Evolutionary conservation across 2,888 invertebrate genomes (phyloP), one percentile per base, ranked within the genome.

Genomic region (Metalampra italica): DNA sequence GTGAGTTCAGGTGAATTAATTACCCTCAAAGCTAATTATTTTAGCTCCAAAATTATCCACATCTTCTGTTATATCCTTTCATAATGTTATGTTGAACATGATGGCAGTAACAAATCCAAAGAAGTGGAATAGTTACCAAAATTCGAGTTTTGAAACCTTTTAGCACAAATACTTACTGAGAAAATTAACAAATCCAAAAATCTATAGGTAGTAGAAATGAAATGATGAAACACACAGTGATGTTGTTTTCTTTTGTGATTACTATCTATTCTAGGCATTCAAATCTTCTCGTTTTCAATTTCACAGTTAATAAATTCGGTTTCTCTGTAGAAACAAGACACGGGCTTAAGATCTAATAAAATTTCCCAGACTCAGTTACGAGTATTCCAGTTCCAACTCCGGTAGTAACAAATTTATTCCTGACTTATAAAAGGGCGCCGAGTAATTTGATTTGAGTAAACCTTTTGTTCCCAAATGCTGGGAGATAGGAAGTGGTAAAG

Each of bases 371-470:
- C 40, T 36, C 37, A 41, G 13, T 36, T 41, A 44, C 38, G 7
- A 22, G 22, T 22, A 22, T 22, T 22, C 14, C 39, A 36, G 36
- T 39, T 14, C 39, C 13, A 49, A 48, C 45, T 41, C 22, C n/a
- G 43, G 15, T 29, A 32, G 44, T 44, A 50, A 41, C 37, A 39
- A 49, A 38, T 49, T 45, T 49, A 47, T 29, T 40, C 22, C 29
- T 22, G 43, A 41, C 46, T 50, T 47, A 37, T 42, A 50, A 44
- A 49, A 45, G 42, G 32, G 13, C 29, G n/a, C 40, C 4, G 14
- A 14, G 40, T 50, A 47, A 46, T 41, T 46, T 44, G 29, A 44
- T 50, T 50, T 44, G 13, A 43, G 29, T 43, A 41, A 46, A 36
- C 30, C 39, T 46, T 50, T 34, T 41, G 40, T 44, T 40, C 37